Percentiles rank a stretch among this genome's conserved stretches.
These are phyloP conservation scores for Corbicula japonica DNA, from an alignment of 2,888 invertebrate species.

Conservation along the genomic window DNA sequence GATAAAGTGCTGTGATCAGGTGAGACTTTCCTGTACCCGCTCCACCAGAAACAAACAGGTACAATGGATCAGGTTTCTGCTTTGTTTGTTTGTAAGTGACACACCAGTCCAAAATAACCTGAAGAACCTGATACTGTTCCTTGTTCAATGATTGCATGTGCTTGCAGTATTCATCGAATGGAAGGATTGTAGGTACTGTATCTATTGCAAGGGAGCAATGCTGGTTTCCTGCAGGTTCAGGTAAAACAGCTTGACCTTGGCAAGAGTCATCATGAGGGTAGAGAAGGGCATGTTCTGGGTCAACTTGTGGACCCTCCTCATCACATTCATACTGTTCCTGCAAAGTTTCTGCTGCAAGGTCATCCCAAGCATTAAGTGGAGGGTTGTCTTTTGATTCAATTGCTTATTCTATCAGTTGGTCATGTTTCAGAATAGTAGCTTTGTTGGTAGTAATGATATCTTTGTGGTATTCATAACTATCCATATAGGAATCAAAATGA, in stretches of 20 bases:
- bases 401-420: constrained; percentile 38
- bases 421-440: constrained; percentile 26
- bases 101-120: constrained; percentile 22
- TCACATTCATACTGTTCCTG: background rate
- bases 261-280: constrained; percentile 11
- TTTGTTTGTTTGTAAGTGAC: background rate
- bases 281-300: constrained; percentile 19
- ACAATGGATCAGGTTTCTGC: no score
- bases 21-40: no score
- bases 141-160: no score
- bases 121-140: constrained; percentile 20
- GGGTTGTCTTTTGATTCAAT: constrained; percentile 36
- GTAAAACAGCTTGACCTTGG: constrained; percentile 26
- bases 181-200: no score
- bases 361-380: constrained; percentile 53
- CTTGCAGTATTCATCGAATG: no score
- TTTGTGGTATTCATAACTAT: constrained; percentile 45
- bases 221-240: constrained; percentile 7
- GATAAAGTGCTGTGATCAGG: constrained; percentile 21
- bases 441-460: constrained; percentile 29
- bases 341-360: constrained; percentile 28
- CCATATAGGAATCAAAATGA: constrained; percentile 25
- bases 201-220: background rate
- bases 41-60: no score
- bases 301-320: background rate